These are phyloP conservation scores for Hippoglossus stenolepis DNA, from an alignment of 2,113 vertebrate species.

Conservation along the genomic window DNA sequence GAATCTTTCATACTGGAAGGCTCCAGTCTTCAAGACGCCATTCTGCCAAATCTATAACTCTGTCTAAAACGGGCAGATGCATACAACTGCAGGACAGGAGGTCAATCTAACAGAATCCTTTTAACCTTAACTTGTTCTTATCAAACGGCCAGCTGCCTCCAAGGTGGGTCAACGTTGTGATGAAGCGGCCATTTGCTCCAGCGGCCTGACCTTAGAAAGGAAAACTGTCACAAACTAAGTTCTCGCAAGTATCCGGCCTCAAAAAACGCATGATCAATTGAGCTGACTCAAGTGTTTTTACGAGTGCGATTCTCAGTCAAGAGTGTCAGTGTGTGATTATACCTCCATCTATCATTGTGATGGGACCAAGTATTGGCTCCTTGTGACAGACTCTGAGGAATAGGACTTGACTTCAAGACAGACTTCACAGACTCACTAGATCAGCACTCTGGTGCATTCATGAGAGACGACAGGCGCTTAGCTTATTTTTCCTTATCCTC, in stretches of 20 bases:
- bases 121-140: conserved; percentile 75
- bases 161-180: conserved; percentile 57
- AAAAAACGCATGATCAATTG: conserved; percentile 78
- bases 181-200: conserved; percentile 66
- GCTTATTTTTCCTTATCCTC: conserved; percentile 55
- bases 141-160: conserved; percentile 62
- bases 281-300: conserved; percentile 81
- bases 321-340: conserved; percentile 83
- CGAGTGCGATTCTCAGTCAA: conserved; percentile 64
- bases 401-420: conserved; percentile 73
- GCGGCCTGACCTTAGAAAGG: conserved; percentile 77
- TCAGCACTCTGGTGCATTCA: conserved; percentile 71
- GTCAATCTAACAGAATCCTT: conserved; percentile 71
- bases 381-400: conserved; percentile 80
- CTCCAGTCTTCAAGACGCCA: conserved; percentile 40
- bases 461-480: conserved; percentile 56
- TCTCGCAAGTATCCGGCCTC: conserved; percentile 70
- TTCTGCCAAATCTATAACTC: conserved; percentile 56
- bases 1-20: conserved; percentile 39
- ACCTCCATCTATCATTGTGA: conserved; percentile 83
- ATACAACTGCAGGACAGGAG: conserved; percentile 39
- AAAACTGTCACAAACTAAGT: conserved; percentile 83
- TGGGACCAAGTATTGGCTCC: conserved; percentile 81
- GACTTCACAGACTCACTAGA: conserved; percentile 77
- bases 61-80: conserved; percentile 51